These are phyloP conservation scores for Elysia chlorotica DNA, from an alignment of 1,140 invertebrate genomes.

Conservation along the genomic window DNA sequence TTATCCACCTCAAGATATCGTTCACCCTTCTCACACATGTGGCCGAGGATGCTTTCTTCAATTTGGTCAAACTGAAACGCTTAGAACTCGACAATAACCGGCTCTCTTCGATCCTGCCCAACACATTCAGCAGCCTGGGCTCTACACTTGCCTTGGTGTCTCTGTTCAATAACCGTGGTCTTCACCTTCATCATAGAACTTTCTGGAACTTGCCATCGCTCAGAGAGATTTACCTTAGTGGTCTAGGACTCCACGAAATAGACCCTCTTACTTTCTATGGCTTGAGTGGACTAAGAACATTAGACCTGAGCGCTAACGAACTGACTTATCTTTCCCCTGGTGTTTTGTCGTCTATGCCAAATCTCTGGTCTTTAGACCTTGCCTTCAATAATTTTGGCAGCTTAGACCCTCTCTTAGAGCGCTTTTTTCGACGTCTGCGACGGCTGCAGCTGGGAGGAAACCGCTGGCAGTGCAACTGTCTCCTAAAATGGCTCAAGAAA, in stretches of 20 bases:
- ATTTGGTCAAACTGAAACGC: constrained; percentile 13
- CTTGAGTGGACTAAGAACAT: background rate
- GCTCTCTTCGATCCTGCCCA: background rate
- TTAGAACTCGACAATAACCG: constrained; percentile 16
- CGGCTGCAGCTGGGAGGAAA: constrained; percentile 19
- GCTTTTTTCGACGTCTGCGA: constrained; percentile 3
- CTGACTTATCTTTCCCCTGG: constrained; percentile 2
- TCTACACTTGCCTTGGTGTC: constrained; percentile 9
- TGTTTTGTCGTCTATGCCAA: background rate
- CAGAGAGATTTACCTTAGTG: constrained; percentile 22
- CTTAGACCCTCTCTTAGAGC: constrained; percentile 6
- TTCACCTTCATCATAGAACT: background rate
- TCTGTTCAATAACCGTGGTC: constrained; percentile 15
- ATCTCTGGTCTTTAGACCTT: constrained; percentile 17
- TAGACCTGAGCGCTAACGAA: constrained; percentile 23
- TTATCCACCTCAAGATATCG: constrained; percentile 2
- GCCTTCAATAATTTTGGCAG: constrained; percentile 14
- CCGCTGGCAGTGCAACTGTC: constrained; percentile 28
- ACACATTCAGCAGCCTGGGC: constrained; percentile 12
- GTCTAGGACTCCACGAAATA: constrained; percentile 11
- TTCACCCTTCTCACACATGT: constrained; percentile 13
- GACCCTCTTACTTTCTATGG: constrained; percentile 10
- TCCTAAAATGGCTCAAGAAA: constrained; percentile 25
- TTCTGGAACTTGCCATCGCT: constrained; percentile 14
- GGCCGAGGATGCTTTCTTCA: constrained; percentile 21